Evolutionary conservation across 2,797 vertebrate genomes (phyloP).

Genomic region (Enteromius unitaeniatus): DNA sequence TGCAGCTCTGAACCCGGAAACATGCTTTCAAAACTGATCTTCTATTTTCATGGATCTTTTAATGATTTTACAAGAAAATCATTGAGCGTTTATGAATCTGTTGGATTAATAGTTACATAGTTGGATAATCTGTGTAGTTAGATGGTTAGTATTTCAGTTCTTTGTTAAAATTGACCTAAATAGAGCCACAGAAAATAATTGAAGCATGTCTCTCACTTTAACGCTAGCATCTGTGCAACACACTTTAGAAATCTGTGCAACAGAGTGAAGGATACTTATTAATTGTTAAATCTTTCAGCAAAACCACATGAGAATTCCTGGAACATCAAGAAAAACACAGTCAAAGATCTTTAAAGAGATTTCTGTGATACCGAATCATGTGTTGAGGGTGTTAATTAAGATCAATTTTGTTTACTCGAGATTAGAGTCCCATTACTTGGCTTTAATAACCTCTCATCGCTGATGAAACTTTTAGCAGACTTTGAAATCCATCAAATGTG

Average conservation of each 20-base stretch:
- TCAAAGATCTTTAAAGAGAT: neutral
- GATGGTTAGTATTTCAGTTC: neutral
- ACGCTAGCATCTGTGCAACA: neutral
- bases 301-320: neutral
- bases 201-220: neutral
- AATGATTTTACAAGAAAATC: neutral
- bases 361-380: neutral
- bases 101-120: neutral
- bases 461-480: neutral
- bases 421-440: neutral
- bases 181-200: neutral
- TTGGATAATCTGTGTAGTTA: neutral
- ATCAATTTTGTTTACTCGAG: constrained; percentile 10
- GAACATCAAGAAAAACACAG: neutral
- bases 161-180: neutral
- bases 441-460: constrained; percentile 4
- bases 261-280: neutral
- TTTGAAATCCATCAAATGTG: neutral
- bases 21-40: neutral
- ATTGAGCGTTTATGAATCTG: neutral
- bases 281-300: neutral
- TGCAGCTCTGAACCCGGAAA: neutral
- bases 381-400: neutral
- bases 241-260: neutral
- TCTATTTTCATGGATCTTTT: neutral